Base-by-base conservation (phyloP, 1,140 invertebrate genomes). In the Neodiprion fabricii region DNA sequence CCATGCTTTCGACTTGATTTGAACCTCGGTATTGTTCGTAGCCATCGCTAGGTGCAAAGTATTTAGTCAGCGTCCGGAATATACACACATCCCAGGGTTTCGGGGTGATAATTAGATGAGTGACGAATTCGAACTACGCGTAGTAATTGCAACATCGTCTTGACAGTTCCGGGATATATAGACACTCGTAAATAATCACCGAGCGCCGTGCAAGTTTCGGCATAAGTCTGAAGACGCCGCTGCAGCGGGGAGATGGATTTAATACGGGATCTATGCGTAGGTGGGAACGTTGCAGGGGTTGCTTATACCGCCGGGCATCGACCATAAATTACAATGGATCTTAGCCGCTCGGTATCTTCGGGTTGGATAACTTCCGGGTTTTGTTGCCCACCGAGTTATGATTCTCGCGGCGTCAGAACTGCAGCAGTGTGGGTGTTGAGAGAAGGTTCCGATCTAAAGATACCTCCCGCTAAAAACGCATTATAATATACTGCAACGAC, bases 301-400 rank as follows among this genome's bases (percentile, higher is more conserved):
- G 28, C 1, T 40, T 40, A 40, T 40, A 40, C 28, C 86, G 85
- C 86, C 79, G 74, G 78, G 82, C 83, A 84, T 87, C 82, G 79
- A 83, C 84, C 82, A 87, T 87, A 85, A 87, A 88, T 88, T 85
- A 78, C 77, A 83, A 76, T 79, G 77, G 81, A 88, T 88, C 86
- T 78, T 79, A 77, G 81, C 80, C 28, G 28, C 28, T 40, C 28
- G 81, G 82, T 82, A 85, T 85, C 82, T 80, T 82, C 72, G 77
- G 78, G 75, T 81, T 76, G 76, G 76, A 78, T 80, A 86, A 79
- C 83, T 86, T 87, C 84, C 85, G 84, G 83, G 83, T 85, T 77
- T 79, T 78, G 81, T 82, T 78, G 72, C 85, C 86, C 85, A 87
- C 85, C 84, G 85, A 76, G 74, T 84, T 23, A 21, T 69, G 67